Conservation (phyloP, 2,888 invertebrate species). For the Drosophila pseudotakahashii region DNA sequence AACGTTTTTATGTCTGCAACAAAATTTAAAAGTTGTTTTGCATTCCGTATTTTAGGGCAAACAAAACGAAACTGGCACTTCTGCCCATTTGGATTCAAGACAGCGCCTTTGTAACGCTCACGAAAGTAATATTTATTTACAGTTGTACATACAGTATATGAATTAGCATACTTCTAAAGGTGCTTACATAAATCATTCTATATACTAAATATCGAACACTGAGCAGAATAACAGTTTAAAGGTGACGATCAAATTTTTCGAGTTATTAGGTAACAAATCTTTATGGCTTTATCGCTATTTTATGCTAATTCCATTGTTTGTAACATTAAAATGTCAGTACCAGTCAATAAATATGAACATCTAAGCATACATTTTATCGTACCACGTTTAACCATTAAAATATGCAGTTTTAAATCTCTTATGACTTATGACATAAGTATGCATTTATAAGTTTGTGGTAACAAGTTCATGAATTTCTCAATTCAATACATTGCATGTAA, state of each 20-base stretch:
- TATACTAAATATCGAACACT: slow-evolving; percentile 48
- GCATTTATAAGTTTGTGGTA: slow-evolving; percentile 35
- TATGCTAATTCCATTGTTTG: slow-evolving; percentile 42
- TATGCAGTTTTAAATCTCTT: slow-evolving; percentile 7
- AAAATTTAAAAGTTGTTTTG: slow-evolving; percentile 26
- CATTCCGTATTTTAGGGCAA: slow-evolving; percentile 20
- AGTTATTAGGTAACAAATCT: slow-evolving; percentile 45
- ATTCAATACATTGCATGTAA: slow-evolving; percentile 56
- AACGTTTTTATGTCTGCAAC: slow-evolving; percentile 34
- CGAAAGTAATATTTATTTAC: slow-evolving; percentile 46
- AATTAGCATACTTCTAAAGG: slow-evolving; percentile 34
- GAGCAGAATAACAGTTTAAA: slow-evolving; percentile 46
- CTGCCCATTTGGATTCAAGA: slow-evolving; percentile 29
- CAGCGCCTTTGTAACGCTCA: slow-evolving; percentile 27
- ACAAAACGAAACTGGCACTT: slow-evolving; percentile 25
- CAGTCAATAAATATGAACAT: slow-evolving; percentile 44
- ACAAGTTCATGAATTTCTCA: slow-evolving; percentile 45
- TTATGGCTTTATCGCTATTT: slow-evolving; percentile 33
- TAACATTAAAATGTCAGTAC: slow-evolving; percentile 43
- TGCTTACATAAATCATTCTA: slow-evolving; percentile 42
- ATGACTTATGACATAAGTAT: slow-evolving; percentile 12
- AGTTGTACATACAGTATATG: slow-evolving; percentile 42
- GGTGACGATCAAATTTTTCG: slow-evolving; percentile 41
- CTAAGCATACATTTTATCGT: slow-evolving; percentile 37
- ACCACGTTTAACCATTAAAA: slow-evolving; percentile 24